phyloP scores from a whole-genome alignment of 2,888 invertebrate genomes.

The Lamellibrachia columna region DNA sequence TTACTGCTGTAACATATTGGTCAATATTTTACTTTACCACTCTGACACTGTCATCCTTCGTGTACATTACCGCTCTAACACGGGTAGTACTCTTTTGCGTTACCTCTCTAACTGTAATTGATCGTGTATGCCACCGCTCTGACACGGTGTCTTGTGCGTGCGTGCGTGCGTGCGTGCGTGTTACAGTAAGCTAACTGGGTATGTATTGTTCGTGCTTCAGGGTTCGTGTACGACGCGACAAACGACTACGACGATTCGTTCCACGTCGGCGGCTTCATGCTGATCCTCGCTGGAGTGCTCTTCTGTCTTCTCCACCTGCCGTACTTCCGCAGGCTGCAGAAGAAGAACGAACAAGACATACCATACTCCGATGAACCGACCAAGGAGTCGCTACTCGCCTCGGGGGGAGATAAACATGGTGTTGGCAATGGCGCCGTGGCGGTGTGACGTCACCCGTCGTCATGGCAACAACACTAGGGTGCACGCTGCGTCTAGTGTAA shows the following conservation, averaged over 20 bases:
- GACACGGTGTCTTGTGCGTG: no score
- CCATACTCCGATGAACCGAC: neutral
- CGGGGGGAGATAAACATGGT: neutral
- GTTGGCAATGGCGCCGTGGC: neutral
- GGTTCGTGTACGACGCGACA: conserved; percentile 89
- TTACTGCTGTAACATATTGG: no score
- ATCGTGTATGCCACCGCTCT: no score
- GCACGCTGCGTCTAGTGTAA: neutral
- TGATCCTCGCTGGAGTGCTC: conserved; percentile 83
- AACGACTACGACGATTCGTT: conserved; percentile 87
- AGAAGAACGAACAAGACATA: neutral
- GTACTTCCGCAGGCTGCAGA: conserved; percentile 42
- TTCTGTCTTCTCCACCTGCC: conserved; percentile 70
- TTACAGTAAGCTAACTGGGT: neutral
- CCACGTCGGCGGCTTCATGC: conserved; percentile 89
- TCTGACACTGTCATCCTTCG: no score
- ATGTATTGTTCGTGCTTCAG: conserved; percentile 74
- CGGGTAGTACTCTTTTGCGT: no score
- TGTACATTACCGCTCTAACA: no score
- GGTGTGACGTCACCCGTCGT: neutral
- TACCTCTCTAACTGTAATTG: no score
- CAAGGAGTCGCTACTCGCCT: neutral
- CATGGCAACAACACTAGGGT: neutral
- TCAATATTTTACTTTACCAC: no score
- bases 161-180: neutral